A percentile compares a stretch with the other conserved stretches of the same genome.
phyloP scores from a whole-genome alignment of 2,888 invertebrate genomes.

The Euproctis similis region DNA sequence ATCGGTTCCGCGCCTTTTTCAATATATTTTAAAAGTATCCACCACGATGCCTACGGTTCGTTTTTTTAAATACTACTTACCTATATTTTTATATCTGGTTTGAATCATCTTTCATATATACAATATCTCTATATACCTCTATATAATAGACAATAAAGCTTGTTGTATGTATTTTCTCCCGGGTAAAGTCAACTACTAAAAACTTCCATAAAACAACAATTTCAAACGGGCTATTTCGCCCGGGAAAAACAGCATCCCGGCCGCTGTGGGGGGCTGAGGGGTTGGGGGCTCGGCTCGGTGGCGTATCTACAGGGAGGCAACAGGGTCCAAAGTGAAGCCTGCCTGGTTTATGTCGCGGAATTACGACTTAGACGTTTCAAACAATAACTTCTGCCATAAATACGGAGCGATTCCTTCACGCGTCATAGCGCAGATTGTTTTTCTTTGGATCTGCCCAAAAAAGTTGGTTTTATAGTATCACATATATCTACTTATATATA shows the following conservation, averaged over 20 bases:
- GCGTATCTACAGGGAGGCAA: constrained; percentile 21
- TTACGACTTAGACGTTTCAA: constrained; percentile 77
- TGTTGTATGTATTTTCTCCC: constrained; percentile 61
- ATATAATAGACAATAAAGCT: constrained; percentile 42
- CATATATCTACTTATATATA: neutral
- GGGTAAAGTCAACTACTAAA: constrained; percentile 74
- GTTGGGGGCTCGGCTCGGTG: too few species aligned
- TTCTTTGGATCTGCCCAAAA: constrained; percentile 37
- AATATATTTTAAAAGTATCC: constrained; percentile 54
- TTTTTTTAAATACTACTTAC: constrained; percentile 24
- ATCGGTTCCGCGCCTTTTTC: constrained; percentile 59
- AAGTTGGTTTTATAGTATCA: constrained; percentile 1
- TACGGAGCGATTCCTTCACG: constrained; percentile 73
- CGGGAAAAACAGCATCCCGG: constrained; percentile 72
- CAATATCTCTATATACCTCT: constrained; percentile 25
- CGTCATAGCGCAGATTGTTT: constrained; percentile 67
- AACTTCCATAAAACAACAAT: constrained; percentile 76
- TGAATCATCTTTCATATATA: constrained; percentile 3
- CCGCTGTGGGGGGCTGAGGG: constrained; percentile 26
- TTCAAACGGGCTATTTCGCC: constrained; percentile 73
- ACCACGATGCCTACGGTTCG: constrained; percentile 27
- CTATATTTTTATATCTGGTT: constrained; percentile 14
- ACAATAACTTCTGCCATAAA: constrained; percentile 74
- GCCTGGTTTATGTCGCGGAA: constrained; percentile 69
- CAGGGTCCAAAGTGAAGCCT: constrained; percentile 63